A percentile compares a stretch with the other conserved stretches of the same genome.
Conservation (phyloP, 2,113 vertebrate genomes). For the Mustela nigripes region DNA sequence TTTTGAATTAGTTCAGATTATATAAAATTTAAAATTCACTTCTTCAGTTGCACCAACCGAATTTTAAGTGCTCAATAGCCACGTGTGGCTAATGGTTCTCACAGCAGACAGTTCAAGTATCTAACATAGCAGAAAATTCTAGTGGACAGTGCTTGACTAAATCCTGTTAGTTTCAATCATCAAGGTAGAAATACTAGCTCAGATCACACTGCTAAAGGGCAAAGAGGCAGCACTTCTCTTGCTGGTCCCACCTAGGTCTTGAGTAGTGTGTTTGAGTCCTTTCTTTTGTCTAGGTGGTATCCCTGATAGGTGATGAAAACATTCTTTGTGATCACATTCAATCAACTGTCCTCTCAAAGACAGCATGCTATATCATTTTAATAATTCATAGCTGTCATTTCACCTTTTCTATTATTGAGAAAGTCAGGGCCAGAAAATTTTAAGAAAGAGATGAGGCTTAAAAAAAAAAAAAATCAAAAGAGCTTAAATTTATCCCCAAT, state of each 20-base stretch:
- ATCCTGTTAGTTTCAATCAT: background rate
- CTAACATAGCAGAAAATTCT: background rate
- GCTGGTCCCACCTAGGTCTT: background rate
- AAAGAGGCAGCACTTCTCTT: background rate
- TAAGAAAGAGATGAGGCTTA: background rate
- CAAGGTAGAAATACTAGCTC: background rate
- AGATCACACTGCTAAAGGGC: background rate
- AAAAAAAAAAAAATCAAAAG: background rate
- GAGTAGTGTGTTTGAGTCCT: background rate
- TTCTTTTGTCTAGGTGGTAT: background rate
- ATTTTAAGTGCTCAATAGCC: background rate
- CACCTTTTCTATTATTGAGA: background rate
- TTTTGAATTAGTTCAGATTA: conserved; percentile 12
- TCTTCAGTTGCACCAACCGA: background rate
- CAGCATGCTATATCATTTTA: background rate
- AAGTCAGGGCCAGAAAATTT: background rate
- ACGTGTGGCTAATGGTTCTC: background rate
- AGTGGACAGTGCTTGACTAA: background rate
- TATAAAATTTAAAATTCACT: conserved; percentile 10
- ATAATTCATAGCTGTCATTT: background rate
- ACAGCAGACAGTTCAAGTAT: background rate
- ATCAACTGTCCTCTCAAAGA: background rate
- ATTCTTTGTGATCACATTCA: background rate
- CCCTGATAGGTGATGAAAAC: background rate
- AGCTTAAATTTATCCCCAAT: background rate